A percentile compares a stretch with the other conserved stretches of the same genome.
phyloP scores from a whole-genome alignment of 2,797 vertebrate genomes.

The Tragelaphus eurycerus region DNA sequence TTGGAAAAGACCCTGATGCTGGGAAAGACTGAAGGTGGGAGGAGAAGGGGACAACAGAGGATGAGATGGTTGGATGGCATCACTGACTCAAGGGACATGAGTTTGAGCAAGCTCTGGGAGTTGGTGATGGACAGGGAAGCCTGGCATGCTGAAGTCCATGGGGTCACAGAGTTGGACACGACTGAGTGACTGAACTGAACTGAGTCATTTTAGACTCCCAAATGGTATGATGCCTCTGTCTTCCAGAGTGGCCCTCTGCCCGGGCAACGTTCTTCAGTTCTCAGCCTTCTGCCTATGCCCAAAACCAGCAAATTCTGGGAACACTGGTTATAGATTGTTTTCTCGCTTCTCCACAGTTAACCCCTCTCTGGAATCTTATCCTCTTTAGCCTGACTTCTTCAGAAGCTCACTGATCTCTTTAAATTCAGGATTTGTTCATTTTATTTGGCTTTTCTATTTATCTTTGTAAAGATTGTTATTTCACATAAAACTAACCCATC shows the following conservation, averaged over 20 bases:
- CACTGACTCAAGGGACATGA: background rate
- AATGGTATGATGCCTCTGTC: background rate
- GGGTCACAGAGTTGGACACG: background rate
- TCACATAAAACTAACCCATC: background rate
- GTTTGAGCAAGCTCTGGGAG: background rate
- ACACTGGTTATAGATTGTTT: background rate
- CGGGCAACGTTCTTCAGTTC: background rate
- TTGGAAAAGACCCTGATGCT: background rate
- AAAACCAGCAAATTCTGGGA: background rate
- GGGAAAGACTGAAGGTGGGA: background rate
- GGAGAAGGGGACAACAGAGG: background rate
- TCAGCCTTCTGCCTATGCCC: background rate
- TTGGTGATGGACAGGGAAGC: background rate
- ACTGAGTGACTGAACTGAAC: background rate
- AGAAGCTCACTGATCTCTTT: background rate
- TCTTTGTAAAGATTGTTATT: background rate
- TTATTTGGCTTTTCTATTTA: background rate
- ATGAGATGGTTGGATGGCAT: background rate
- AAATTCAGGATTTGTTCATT: background rate
- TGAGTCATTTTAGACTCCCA: background rate
- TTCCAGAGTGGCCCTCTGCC: background rate
- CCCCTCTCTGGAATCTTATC: background rate
- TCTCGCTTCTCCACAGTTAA: background rate
- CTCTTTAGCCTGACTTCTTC: background rate
- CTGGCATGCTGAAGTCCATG: background rate